Evolutionary conservation across 1,140 invertebrate species (phyloP).

Genomic region (Triops longicaudatus): DNA sequence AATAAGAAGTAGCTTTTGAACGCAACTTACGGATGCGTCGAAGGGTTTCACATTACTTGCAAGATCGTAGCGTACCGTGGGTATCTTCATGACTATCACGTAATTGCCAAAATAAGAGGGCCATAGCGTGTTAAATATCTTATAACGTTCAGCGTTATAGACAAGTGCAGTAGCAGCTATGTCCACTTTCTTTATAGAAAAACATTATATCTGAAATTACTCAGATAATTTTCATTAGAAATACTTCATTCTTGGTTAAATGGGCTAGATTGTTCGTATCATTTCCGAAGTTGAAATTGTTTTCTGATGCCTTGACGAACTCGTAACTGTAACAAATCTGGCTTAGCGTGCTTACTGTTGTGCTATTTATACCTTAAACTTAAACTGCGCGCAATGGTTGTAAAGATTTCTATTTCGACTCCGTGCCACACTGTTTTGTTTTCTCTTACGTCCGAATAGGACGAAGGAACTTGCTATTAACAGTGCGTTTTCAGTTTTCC

Average conservation of each 20-base stretch:
- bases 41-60: not conserved
- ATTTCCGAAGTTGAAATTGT: not conserved
- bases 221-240: not conserved
- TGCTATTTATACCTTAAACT: not conserved
- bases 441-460: not conserved
- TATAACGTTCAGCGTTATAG: not conserved
- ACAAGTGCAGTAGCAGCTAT: not conserved
- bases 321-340: not conserved
- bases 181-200: not conserved
- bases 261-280: not conserved
- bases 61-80: not conserved
- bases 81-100: not conserved
- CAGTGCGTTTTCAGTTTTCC: not conserved
- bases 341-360: not conserved
- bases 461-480: not conserved
- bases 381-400: not conserved
- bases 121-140: not conserved
- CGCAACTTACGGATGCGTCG: not conserved
- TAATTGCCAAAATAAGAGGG: not conserved
- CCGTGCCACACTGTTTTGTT: not conserved
- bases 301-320: not conserved
- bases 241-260: not conserved
- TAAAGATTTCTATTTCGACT: not conserved
- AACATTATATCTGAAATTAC: not conserved
- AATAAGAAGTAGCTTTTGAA: not conserved